Evolutionary conservation across 2,888 invertebrate species (phyloP).

Genomic region (Camponotus fellah): DNA sequence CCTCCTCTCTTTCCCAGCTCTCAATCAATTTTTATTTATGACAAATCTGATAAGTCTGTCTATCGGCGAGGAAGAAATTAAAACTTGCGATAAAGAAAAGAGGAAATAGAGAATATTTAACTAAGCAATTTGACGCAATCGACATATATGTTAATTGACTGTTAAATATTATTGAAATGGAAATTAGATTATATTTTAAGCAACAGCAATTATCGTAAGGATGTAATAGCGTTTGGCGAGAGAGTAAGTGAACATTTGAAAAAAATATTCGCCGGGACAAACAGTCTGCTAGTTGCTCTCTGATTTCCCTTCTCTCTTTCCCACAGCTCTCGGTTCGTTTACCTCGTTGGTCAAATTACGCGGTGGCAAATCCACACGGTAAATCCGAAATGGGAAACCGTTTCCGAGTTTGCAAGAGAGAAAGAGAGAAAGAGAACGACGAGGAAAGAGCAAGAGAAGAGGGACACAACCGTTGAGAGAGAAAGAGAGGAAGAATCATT

Average conservation of each 20-base stretch:
- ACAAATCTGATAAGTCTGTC: not conserved
- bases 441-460: constrained; percentile 20
- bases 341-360: constrained; percentile 60
- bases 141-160: not conserved
- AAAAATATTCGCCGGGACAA: constrained; percentile 24
- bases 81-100: not conserved
- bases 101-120: not conserved
- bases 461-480: constrained; percentile 22
- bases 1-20: constrained; percentile 30
- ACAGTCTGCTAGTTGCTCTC: constrained; percentile 27
- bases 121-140: not conserved
- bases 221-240: constrained; percentile 7
- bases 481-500: constrained; percentile 57
- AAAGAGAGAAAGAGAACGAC: not conserved
- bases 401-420: constrained; percentile 51
- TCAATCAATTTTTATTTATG: constrained; percentile 43
- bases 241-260: constrained; percentile 19
- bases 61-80: not conserved
- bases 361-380: constrained; percentile 52
- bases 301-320: constrained; percentile 38
- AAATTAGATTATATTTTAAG: not conserved
- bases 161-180: constrained; percentile 5
- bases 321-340: constrained; percentile 54
- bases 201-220: not conserved
- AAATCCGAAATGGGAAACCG: constrained; percentile 69